A percentile compares a stretch with the other conserved stretches of the same genome.
These are phyloP conservation scores for Apis cerana DNA, from an alignment of 1,140 invertebrate species.

Conservation along the genomic window DNA sequence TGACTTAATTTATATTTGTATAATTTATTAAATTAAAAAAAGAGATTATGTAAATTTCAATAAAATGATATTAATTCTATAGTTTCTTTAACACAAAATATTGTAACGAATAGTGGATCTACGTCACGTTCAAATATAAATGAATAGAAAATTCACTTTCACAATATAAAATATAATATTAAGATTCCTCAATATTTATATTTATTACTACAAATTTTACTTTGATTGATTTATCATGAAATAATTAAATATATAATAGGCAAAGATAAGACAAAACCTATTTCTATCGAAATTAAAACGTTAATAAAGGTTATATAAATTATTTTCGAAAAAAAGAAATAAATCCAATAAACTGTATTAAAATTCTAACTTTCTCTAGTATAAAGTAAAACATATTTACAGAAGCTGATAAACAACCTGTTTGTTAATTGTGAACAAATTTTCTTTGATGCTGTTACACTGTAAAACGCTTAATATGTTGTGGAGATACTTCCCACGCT, in stretches of 20 bases:
- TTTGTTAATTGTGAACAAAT: constrained; percentile 28
- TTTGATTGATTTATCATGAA: background rate
- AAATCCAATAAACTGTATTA: background rate
- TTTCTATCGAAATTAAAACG: background rate
- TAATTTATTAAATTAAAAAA: background rate
- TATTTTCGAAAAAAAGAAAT: background rate
- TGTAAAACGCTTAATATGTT: constrained; percentile 31
- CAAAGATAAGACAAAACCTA: background rate
- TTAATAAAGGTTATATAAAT: constrained; percentile 16
- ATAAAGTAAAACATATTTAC: background rate
- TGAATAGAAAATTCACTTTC: constrained; percentile 14
- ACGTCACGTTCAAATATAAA: background rate
- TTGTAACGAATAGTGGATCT: background rate
- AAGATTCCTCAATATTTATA: background rate
- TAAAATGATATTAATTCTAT: background rate
- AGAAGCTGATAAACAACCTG: constrained; percentile 38
- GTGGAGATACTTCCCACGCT: background rate
- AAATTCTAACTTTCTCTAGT: background rate
- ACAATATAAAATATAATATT: constrained; percentile 23
- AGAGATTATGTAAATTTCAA: background rate
- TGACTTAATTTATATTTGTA: background rate
- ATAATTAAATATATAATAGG: constrained; percentile 4
- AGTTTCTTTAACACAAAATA: background rate
- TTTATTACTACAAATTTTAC: background rate
- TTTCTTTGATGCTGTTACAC: constrained; percentile 32